phyloP scores from a whole-genome alignment of 2,888 invertebrate species.

The Himalopsyche kuldschensis region DNA sequence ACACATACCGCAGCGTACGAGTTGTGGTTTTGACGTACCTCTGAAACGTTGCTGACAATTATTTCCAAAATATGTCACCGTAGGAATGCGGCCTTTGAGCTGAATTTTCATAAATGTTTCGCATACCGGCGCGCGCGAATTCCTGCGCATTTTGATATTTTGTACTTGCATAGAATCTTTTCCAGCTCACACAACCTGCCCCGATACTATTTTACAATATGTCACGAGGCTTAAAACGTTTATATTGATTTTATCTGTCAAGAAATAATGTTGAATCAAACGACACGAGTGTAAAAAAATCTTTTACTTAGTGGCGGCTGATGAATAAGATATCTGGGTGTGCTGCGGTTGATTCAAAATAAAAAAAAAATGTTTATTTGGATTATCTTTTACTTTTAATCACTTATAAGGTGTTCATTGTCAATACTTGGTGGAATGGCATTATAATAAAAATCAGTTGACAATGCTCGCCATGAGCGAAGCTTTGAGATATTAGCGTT shows the following conservation, averaged over 20 bases:
- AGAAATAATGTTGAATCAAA: too few species aligned
- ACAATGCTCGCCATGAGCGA: too few species aligned
- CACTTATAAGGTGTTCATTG: too few species aligned
- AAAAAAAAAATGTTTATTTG: too few species aligned
- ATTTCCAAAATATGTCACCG: constrained; percentile 35
- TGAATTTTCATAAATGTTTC: constrained; percentile 36
- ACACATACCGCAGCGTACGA: neutral
- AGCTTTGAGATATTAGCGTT: too few species aligned
- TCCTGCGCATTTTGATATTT: neutral
- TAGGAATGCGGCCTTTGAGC: constrained; percentile 35
- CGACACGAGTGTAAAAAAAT: neutral
- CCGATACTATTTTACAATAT: neutral
- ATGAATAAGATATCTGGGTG: too few species aligned
- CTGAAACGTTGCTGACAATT: constrained; percentile 7
- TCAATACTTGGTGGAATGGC: too few species aligned
- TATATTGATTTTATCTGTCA: too few species aligned
- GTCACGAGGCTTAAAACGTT: too few species aligned
- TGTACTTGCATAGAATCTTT: neutral
- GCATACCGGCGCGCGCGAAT: constrained; percentile 18
- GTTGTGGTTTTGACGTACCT: neutral
- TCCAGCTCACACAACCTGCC: neutral
- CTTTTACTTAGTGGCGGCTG: neutral
- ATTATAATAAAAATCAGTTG: too few species aligned
- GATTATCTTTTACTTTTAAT: too few species aligned
- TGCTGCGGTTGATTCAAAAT: too few species aligned